Evolutionary conservation across 2,888 invertebrate genomes (phyloP).

Genomic region (Eristalis tenax): DNA sequence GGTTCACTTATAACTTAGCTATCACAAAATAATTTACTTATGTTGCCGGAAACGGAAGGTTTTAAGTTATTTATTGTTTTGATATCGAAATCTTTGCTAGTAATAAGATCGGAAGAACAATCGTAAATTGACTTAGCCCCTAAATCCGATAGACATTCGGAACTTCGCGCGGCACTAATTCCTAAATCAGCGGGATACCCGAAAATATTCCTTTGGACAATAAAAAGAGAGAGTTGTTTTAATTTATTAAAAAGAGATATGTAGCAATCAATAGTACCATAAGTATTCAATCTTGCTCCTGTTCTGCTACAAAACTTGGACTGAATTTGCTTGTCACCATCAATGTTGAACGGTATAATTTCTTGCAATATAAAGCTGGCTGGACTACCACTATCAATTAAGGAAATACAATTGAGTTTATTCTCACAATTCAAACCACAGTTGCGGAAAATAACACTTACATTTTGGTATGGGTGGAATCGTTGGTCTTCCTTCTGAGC

Average conservation of each 20-base stretch:
- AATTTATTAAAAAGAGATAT: neutral
- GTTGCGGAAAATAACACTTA: neutral
- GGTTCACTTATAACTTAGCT: too few relatives aligned
- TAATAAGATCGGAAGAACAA: too few relatives aligned
- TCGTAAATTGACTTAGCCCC: too few relatives aligned
- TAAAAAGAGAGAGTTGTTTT: neutral
- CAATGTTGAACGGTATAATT: conserved; percentile 9
- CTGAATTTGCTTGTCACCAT: neutral
- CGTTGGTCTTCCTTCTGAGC: neutral
- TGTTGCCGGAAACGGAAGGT: too few relatives aligned
- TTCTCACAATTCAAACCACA: neutral
- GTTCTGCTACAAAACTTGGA: neutral
- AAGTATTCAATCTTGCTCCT: neutral
- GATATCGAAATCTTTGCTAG: too few relatives aligned
- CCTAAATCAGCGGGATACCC: too few relatives aligned
- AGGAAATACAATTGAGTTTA: conserved; percentile 8
- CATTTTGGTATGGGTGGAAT: neutral
- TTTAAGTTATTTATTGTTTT: too few relatives aligned
- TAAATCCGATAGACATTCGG: too few relatives aligned
- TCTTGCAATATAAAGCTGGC: conserved; percentile 5
- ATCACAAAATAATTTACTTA: too few relatives aligned
- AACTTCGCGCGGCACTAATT: too few relatives aligned
- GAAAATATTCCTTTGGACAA: too few relatives aligned
- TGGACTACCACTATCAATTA: conserved; percentile 14
- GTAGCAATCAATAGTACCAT: neutral